Evolutionary conservation across 2,797 vertebrate species (phyloP), one percentile per base, ranked within the genome.

Genomic region (Telmatherina bonti): DNA sequence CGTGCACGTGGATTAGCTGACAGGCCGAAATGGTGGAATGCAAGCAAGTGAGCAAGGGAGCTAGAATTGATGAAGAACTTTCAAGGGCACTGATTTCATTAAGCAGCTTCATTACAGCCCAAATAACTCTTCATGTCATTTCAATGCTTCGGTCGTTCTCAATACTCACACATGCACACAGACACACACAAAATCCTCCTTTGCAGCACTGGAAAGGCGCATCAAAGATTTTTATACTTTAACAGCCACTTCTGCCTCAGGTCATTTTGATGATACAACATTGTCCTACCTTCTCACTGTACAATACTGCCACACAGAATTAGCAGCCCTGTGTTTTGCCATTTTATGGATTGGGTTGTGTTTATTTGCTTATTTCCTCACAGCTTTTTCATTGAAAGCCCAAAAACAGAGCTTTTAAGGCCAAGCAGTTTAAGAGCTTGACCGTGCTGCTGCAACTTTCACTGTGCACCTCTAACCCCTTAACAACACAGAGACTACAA

Each of bases 51-150:
- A 91, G 83, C 83, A 68, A 85, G 91, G 93, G 93, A 87, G 92
- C 77, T 92, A 86, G 92, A 95, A 96, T 94, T 92, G 93, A 96
- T 97, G 95, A 95, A 93, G 95, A 96, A 95, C 94, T 95, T 96
- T 95, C 96, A 96, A 97, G 96, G 97, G 94, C 95, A 94, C 94
- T 90, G 93, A 93, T 95, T 95, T 96, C 96, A 95, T 95, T 96
- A 95, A 94, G 94, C 91, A 75, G 90, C 94, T 95, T 96, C 94
- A 93, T 95, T 95, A 94, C 89, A 67, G 91, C 91, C 91, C 87
- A 93, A 95, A 94, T 95, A 96, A 96, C 91, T 95, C 89, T 94
- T 94, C 91, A 91, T 93, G 94, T 95, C 95, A 90, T 91, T 93
- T 90, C 87, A 89, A 88, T 86, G 88, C 86, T 88, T 84, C 72